These are phyloP conservation scores for Drosophila truncata DNA, from an alignment of 1,140 invertebrate genomes.

Conservation along the genomic window DNA sequence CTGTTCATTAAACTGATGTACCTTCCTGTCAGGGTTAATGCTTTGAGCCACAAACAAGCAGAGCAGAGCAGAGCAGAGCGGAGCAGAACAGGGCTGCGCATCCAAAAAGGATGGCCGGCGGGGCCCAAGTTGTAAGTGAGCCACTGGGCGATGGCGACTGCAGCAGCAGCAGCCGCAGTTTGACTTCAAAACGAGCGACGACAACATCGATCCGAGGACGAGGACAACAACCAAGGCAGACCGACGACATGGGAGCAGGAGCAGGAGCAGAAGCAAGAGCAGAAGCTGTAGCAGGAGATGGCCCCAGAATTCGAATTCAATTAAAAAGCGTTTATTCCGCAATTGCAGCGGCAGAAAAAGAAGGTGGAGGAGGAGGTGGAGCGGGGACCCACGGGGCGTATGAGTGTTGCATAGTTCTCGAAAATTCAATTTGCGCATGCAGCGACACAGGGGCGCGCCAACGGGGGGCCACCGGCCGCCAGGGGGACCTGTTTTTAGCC, in stretches of 20 bases:
- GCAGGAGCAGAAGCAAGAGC: neutral
- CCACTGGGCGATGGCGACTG: conserved; percentile 67
- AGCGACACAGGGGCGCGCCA: conserved; percentile 16
- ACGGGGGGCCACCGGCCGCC: neutral
- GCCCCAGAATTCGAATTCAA: conserved; percentile 79
- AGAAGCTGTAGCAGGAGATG: conserved; percentile 11
- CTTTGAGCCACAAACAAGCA: conserved; percentile 42
- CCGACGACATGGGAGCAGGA: conserved; percentile 1
- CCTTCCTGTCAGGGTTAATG: neutral
- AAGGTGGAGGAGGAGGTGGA: neutral
- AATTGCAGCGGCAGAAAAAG: conserved; percentile 49
- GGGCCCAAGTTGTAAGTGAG: conserved; percentile 74
- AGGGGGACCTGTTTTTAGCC: conserved; percentile 41
- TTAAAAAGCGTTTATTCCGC: conserved; percentile 83
- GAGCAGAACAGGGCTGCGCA: conserved; percentile 9
- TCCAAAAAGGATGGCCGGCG: conserved; percentile 74
- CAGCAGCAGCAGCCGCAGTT: conserved; percentile 32
- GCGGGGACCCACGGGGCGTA: conserved; percentile 74
- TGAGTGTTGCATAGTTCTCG: conserved; percentile 81
- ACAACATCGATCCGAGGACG: conserved; percentile 71
- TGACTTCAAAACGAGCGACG: conserved; percentile 57
- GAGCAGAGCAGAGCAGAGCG: conserved; percentile 12
- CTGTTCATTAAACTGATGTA: conserved; percentile 15
- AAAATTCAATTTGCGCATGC: conserved; percentile 78
- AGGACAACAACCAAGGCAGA: conserved; percentile 54